Percentiles rank a stretch among this genome's conserved stretches.
Evolutionary conservation across 2,797 vertebrate genomes (phyloP).

Genomic region (Sciurus vulgaris): DNA sequence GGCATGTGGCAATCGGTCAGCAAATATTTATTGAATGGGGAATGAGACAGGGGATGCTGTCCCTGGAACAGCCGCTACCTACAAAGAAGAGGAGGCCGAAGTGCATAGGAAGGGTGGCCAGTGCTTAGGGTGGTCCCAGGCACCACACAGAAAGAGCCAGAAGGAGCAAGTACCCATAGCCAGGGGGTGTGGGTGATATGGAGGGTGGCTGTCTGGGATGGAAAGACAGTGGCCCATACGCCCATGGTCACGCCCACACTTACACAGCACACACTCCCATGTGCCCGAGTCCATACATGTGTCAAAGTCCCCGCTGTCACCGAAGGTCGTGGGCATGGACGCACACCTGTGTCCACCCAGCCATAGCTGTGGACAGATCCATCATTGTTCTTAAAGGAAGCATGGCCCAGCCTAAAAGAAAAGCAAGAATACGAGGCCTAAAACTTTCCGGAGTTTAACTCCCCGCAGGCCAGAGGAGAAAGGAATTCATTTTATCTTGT

Average conservation of each 20-base stretch:
- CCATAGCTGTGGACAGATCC: not conserved
- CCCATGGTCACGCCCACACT: not conserved
- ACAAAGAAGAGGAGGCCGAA: not conserved
- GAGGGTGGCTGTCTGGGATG: not conserved
- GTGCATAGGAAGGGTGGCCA: not conserved
- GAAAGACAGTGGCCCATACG: not conserved
- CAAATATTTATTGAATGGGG: constrained; percentile 48
- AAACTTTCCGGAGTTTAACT: not conserved
- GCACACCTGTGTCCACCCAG: not conserved
- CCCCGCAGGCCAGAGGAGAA: constrained; percentile 1
- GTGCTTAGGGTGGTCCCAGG: not conserved
- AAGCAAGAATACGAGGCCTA: not conserved
- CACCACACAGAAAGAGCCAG: not conserved
- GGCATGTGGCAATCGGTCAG: not conserved
- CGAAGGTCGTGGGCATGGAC: not conserved
- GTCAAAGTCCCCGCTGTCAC: not conserved
- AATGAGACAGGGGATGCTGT: not conserved
- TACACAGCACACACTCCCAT: not conserved
- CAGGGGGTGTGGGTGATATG: not conserved
- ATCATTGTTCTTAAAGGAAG: not conserved
- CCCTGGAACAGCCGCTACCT: not conserved
- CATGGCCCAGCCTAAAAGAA: not conserved
- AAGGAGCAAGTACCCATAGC: not conserved
- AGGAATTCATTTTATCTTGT: not conserved
- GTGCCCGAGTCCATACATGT: not conserved